These are phyloP conservation scores for Notothenia rossii DNA, from an alignment of 2,113 vertebrate genomes.

Conservation along the genomic window DNA sequence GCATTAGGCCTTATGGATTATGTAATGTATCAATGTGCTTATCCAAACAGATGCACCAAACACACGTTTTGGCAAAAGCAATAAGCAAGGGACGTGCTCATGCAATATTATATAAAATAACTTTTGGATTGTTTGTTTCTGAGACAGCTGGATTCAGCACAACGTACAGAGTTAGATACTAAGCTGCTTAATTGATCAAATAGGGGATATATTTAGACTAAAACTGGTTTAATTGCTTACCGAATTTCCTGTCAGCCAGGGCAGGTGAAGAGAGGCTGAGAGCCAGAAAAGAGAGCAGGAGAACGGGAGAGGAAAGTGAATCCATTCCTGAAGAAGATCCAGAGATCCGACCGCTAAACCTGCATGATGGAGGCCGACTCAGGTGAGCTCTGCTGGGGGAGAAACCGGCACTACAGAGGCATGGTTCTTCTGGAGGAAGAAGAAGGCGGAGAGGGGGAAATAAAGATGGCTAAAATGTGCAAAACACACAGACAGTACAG, in stretches of 20 bases:
- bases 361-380: slow-evolving; percentile 45
- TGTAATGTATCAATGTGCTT: slow-evolving; percentile 43
- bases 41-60: neutral
- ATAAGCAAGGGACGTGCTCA: neutral
- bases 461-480: slow-evolving; percentile 11
- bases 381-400: slow-evolving; percentile 24
- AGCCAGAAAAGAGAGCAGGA: slow-evolving; percentile 72
- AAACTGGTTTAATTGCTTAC: slow-evolving; percentile 66
- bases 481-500: slow-evolving; percentile 41
- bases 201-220: neutral
- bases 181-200: neutral
- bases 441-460: neutral
- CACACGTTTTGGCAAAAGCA: slow-evolving; percentile 10
- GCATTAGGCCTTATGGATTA: slow-evolving; percentile 56
- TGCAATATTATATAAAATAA: slow-evolving; percentile 3
- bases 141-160: slow-evolving; percentile 8
- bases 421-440: slow-evolving; percentile 6
- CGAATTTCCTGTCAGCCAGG: slow-evolving; percentile 77
- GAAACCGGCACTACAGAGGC: slow-evolving; percentile 23
- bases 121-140: slow-evolving; percentile 40
- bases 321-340: slow-evolving; percentile 65
- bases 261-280: slow-evolving; percentile 67
- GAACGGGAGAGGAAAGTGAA: slow-evolving; percentile 70
- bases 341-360: slow-evolving; percentile 54
- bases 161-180: neutral